Percentiles rank a stretch among this genome's conserved stretches.
phyloP scores from a whole-genome alignment of 1,140 invertebrate species.

The Cydia pomonella region DNA sequence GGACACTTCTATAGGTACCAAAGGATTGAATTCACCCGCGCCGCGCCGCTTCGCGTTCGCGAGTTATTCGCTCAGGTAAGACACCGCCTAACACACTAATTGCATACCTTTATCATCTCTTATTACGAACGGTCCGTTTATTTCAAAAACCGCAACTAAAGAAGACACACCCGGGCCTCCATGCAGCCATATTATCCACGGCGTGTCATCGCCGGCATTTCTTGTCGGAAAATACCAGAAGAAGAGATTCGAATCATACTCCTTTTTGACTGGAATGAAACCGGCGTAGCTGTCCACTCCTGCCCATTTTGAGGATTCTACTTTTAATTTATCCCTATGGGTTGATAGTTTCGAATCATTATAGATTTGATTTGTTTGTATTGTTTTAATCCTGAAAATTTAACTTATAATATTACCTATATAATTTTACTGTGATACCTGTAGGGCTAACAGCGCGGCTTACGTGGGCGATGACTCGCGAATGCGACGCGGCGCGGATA shows the following conservation, averaged over 20 bases:
- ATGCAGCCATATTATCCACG: conserved; percentile 88
- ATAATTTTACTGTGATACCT: too few species aligned
- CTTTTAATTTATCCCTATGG: conserved; percentile 10
- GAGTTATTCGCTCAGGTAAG: too few species aligned
- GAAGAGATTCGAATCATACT: conserved; percentile 84
- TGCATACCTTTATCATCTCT: conserved; percentile 46
- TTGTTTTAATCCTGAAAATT: background rate
- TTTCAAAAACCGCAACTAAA: conserved; percentile 87
- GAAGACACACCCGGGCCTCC: conserved; percentile 89
- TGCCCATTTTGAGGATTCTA: conserved; percentile 35
- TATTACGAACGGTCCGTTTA: conserved; percentile 86
- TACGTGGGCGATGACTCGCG: too few species aligned
- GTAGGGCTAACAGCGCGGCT: too few species aligned
- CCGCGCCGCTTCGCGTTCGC: too few species aligned
- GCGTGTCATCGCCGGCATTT: conserved; percentile 68
- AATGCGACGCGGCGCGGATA: too few species aligned
- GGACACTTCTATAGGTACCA: too few species aligned
- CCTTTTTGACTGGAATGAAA: conserved; percentile 85
- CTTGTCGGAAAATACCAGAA: conserved; percentile 87
- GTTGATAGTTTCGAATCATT: background rate
- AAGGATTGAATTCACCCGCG: too few species aligned
- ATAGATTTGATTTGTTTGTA: background rate
- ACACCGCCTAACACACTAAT: too few species aligned
- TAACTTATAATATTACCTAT: background rate
- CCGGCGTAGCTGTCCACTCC: conserved; percentile 79